phyloP scores from a whole-genome alignment of 2,888 invertebrate species.

The Nomada lathburiana region DNA sequence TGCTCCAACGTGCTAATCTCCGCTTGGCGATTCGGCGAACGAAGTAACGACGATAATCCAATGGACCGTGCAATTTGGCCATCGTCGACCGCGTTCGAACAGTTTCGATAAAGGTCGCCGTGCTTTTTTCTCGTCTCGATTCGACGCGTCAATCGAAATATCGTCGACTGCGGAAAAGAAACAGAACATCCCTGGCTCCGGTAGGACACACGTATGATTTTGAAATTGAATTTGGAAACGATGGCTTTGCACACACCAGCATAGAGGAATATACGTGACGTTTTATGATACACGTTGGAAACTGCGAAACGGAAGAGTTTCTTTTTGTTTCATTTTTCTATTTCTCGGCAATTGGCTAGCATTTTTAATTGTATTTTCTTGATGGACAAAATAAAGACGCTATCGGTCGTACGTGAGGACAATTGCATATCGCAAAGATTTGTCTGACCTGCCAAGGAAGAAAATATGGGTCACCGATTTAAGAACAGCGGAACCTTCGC shows the following conservation, averaged over 20 bases:
- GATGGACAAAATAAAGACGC: no score
- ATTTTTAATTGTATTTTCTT: no score
- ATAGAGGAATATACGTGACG: no score
- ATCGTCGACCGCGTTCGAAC: constrained; percentile 28
- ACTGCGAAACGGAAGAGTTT: background rate
- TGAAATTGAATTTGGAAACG: no score
- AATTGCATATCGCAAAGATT: background rate
- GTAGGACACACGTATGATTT: no score
- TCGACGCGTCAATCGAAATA: background rate
- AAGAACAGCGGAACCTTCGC: background rate
- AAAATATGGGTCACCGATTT: background rate
- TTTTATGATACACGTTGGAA: background rate
- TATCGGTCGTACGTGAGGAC: no score
- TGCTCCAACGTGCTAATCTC: constrained; percentile 70
- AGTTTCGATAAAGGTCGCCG: constrained; percentile 33
- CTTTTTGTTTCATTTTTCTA: background rate
- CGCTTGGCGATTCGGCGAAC: constrained; percentile 73
- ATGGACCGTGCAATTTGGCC: constrained; percentile 54
- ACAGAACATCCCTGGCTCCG: no score
- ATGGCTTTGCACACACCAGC: no score
- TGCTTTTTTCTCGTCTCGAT: constrained; percentile 8
- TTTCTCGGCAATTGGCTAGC: no score
- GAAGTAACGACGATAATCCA: constrained; percentile 61
- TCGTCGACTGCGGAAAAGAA: background rate
- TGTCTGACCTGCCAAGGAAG: background rate